Evolutionary conservation across 2,888 invertebrate genomes (phyloP), one percentile per base, ranked within the genome.

Genomic region (Drosophila hamatofila): DNA sequence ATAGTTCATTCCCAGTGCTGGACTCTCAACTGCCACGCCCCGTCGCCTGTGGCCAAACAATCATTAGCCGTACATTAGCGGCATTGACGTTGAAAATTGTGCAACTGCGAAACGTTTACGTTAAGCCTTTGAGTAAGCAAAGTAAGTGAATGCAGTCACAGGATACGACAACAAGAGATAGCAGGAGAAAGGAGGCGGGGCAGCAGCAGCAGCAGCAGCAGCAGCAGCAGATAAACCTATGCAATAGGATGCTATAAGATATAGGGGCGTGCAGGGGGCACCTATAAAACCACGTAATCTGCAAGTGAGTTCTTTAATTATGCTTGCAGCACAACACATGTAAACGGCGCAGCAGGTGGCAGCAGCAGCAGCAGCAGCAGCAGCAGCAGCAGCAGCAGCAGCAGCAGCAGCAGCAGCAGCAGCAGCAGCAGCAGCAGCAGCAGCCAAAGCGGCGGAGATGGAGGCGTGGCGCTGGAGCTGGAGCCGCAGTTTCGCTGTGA

Each of bases 251-350:
- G 18, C 37, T 27, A 30, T 11, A 23, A 23, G 18, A 7, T n/a
- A 3, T 2, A 6, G 8, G 27, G 2, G 18, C 8, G 0, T 0
- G n/a, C n/a, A n/a, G 2, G 7, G 30, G 11, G 4, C 8, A 21
- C n/a, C 82, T 74, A 79, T 88, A 78, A 87, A 87, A 80, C 87
- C 90, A 83, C 86, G 83, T 87, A 87, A 87, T 83, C 87, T 86
- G 86, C 81, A 83, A 90, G 90, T 80, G 88, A 90, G 87, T 88
- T 88, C 87, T 90, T 87, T 88, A 87, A 87, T 87, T 90, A 87
- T 90, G 89, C 83, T 49, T 83, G 83, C 80, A 85, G 72, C 57
- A 65, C 84, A 77, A 79, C 86, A 82, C 81, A 80, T 80, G 82
- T 70, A 72, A 61, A 54, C 72, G 61, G 62, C 61, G 75, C 81